Conservation (phyloP, 2,797 vertebrate species). For the Typhlichthys subterraneus region DNA sequence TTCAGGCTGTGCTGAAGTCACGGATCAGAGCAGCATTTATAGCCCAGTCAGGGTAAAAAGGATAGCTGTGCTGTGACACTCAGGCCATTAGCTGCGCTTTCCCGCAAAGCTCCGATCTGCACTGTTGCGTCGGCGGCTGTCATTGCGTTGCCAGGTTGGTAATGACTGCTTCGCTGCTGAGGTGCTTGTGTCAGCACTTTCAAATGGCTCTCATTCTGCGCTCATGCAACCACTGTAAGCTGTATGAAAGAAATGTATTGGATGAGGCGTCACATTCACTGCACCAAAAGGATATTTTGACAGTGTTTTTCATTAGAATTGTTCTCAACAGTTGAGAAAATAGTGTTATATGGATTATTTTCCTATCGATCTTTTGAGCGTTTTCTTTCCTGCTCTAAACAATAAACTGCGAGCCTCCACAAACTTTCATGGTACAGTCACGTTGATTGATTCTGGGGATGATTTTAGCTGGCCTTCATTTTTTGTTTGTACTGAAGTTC, state of each 20-base stretch:
- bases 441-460: too few species aligned
- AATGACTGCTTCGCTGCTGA: constrained; percentile 64
- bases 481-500: too few species aligned
- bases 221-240: constrained; percentile 29
- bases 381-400: too few species aligned
- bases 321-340: background rate
- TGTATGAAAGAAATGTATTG: constrained; percentile 53
- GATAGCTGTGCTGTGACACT: constrained; percentile 34
- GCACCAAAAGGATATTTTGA: constrained; percentile 30
- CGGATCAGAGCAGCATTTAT: constrained; percentile 57
- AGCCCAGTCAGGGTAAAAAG: constrained; percentile 33
- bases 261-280: constrained; percentile 36
- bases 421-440: too few species aligned
- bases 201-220: constrained; percentile 56
- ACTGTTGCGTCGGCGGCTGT: constrained; percentile 50
- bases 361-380: too few species aligned
- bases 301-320: constrained; percentile 29
- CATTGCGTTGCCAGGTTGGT: constrained; percentile 59
- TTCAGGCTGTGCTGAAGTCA: constrained; percentile 37
- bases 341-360: too few species aligned
- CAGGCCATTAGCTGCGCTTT: constrained; percentile 52
- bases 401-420: too few species aligned
- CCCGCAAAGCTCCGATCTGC: constrained; percentile 37
- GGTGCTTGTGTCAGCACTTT: constrained; percentile 74
- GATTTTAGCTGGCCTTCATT: too few species aligned